These are phyloP conservation scores for Eleutherodactylus coqui DNA, from an alignment of 2,797 vertebrate species.

Conservation along the genomic window DNA sequence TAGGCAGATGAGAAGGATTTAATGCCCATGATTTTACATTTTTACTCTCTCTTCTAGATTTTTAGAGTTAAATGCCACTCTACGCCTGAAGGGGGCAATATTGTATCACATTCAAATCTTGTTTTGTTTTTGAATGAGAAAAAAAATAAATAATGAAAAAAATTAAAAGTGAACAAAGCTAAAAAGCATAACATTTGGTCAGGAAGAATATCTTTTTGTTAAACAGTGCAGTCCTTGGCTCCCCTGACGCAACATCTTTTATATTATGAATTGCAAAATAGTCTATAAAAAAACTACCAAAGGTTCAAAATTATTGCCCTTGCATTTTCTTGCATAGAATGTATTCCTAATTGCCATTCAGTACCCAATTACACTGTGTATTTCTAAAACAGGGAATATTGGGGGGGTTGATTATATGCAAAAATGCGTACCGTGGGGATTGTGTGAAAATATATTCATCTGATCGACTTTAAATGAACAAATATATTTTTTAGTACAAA, in stretches of 20 bases:
- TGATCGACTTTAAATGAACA: constrained; percentile 56
- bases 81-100: constrained; percentile 55
- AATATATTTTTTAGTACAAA: constrained; percentile 46
- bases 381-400: constrained; percentile 49
- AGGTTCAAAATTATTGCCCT: constrained; percentile 58
- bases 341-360: constrained; percentile 59
- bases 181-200: constrained; percentile 64
- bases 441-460: constrained; percentile 55
- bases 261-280: constrained; percentile 62
- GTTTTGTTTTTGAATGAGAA: neutral
- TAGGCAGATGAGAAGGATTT: neutral
- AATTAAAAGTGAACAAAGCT: constrained; percentile 63
- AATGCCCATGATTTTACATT: neutral
- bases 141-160: constrained; percentile 45
- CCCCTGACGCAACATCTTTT: constrained; percentile 61
- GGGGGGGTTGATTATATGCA: constrained; percentile 45
- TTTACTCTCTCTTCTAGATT: neutral
- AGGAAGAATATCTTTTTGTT: constrained; percentile 64
- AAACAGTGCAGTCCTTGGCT: constrained; percentile 62
- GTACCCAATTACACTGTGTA: constrained; percentile 47
- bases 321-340: constrained; percentile 58
- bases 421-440: constrained; percentile 43
- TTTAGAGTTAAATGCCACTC: neutral
- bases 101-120: constrained; percentile 48
- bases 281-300: constrained; percentile 50